A percentile compares a stretch with the other conserved stretches of the same genome.
These are phyloP conservation scores for Huso huso DNA, from an alignment of 2,797 vertebrate species.

Conservation along the genomic window DNA sequence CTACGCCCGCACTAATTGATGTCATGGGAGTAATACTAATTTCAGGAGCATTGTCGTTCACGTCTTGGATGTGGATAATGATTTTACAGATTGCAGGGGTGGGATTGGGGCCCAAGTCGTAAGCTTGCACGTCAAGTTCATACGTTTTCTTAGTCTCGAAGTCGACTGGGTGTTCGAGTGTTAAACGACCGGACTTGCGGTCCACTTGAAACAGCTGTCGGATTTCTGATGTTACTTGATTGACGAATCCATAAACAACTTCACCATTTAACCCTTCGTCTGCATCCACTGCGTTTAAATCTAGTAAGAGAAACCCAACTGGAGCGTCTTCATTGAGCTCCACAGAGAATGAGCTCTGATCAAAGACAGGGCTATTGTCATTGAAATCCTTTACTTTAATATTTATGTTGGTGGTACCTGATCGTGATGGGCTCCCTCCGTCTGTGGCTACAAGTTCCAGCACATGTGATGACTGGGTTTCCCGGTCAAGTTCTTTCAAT, in stretches of 20 bases:
- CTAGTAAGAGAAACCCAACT: constrained; percentile 67
- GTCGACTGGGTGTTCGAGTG: constrained; percentile 72
- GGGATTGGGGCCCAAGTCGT: constrained; percentile 73
- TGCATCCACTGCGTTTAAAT: constrained; percentile 71
- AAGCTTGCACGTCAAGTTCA: constrained; percentile 82
- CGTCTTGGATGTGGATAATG: constrained; percentile 78
- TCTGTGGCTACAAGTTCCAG: constrained; percentile 84
- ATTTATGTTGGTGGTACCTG: constrained; percentile 71
- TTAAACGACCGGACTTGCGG: constrained; percentile 69
- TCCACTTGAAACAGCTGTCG: constrained; percentile 79
- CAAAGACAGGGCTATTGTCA: constrained; percentile 85
- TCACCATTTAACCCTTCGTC: constrained; percentile 85
- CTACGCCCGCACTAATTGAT: constrained; percentile 51
- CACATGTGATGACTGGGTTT: constrained; percentile 71
- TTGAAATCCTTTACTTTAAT: constrained; percentile 86
- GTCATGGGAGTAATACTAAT: constrained; percentile 80
- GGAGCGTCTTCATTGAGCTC: constrained; percentile 80
- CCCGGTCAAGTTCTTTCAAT: constrained; percentile 83
- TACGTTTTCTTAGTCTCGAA: constrained; percentile 83
- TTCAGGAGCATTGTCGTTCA: constrained; percentile 83
- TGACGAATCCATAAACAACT: constrained; percentile 73
- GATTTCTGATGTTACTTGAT: constrained; percentile 71
- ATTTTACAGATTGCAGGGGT: constrained; percentile 75
- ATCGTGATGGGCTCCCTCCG: constrained; percentile 69
- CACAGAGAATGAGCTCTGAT: constrained; percentile 69